Base-by-base conservation (phyloP, 2,797 vertebrate genomes). In the Siniperca undulata region DNA sequence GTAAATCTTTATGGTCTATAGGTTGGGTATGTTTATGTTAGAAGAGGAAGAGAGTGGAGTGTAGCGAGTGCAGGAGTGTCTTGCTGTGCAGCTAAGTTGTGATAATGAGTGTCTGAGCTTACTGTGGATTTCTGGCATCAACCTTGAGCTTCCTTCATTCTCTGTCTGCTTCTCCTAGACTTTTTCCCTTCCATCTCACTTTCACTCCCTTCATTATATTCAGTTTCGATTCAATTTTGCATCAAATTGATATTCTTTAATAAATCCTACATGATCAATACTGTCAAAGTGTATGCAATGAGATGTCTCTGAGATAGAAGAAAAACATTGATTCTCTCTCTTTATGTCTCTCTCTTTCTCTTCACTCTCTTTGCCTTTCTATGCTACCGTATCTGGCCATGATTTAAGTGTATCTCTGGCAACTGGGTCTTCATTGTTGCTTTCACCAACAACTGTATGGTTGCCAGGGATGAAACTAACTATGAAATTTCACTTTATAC, bases 371-470 rank as follows among this genome's bases (percentile, higher is more conserved):
- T 53, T 64, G n/a, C 72, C 19, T 73, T 65, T 62, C 34, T 44
- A 50, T 52, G 22, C 24, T 27, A 24, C 19, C 1, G 0, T 72
- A 42, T 42, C 30, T 44, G 14, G 7, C 27, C n/a, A 40, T 77
- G 48, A 79, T 80, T 70, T 40, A 76, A 78, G 65, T 72, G 74
- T 84, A 52, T 80, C 86, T 79, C 12, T 79, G 66, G 79, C 74
- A 90, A 88, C 78, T 13, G n/a, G 13, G 1, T 77, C 22, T 59
- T 62, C 19, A 69, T 24, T 50, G 66, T 82, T 80, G 27, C 34
- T 50, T 19, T 73, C 50, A 46, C 69, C 44, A 68, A 66, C 53
- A 68, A 19, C 42, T 70, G 48, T 56, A 52, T 30, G 40, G 50
- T 61, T 80, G 60, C 44, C 44, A 74, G 36, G 12, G 40, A 65